Evolutionary conservation across 2,113 vertebrate genomes (phyloP).

Genomic region (Enhydra lutris): DNA sequence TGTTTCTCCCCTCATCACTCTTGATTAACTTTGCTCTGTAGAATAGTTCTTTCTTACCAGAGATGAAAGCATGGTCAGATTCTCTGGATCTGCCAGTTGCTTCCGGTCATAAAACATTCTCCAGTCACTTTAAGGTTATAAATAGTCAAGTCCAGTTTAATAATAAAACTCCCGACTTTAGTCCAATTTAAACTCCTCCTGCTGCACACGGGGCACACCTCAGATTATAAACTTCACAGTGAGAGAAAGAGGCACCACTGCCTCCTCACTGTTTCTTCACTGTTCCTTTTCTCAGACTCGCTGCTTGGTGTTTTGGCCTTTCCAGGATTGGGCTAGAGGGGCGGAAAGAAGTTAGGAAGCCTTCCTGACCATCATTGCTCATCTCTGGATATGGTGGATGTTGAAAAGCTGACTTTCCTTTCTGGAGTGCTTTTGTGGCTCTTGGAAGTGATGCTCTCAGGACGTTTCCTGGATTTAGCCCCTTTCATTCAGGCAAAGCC

Average conservation of each 20-base stretch:
- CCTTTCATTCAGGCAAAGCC: not conserved
- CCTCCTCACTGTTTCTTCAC: not conserved
- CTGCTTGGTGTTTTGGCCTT: not conserved
- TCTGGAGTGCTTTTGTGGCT: not conserved
- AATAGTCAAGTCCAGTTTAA: not conserved
- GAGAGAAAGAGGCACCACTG: not conserved
- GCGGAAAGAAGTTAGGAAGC: not conserved
- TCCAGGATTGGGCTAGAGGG: not conserved
- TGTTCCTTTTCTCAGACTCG: not conserved
- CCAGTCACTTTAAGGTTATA: not conserved
- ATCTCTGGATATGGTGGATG: not conserved
- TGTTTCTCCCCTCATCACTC: not conserved
- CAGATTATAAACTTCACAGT: rapidly evolving
- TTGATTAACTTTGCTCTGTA: not conserved
- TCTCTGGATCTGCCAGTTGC: not conserved
- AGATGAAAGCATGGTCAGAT: not conserved
- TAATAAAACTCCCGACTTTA: not conserved
- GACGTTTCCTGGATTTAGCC: not conserved
- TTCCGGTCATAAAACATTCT: not conserved
- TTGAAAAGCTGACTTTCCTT: not conserved
- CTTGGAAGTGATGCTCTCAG: not conserved
- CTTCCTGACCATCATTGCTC: not conserved
- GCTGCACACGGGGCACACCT: too few species aligned
- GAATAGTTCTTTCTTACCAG: not conserved
- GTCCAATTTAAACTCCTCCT: not conserved